Evolutionary conservation across 2,797 vertebrate species (phyloP).

Genomic region (Chelon auratus): DNA sequence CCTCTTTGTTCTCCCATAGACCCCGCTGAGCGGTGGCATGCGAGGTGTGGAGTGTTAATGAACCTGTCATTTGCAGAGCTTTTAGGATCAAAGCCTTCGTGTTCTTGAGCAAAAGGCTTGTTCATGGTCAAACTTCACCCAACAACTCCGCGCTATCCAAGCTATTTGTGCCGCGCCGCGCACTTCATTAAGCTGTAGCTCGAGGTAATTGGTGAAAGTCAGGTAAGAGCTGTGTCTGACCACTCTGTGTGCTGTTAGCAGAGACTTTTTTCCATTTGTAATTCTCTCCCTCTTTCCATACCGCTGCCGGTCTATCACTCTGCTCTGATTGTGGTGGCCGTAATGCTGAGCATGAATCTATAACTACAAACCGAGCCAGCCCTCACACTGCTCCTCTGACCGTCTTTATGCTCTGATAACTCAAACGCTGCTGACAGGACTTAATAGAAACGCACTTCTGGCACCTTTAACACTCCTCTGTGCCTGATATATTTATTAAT

Average conservation of each 20-base stretch:
- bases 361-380: conserved; percentile 21
- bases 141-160: conserved; percentile 7
- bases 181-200: conserved; percentile 63
- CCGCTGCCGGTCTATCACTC: conserved; percentile 28
- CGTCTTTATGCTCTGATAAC: conserved; percentile 60
- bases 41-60: conserved; percentile 39
- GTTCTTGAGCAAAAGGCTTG: conserved; percentile 6
- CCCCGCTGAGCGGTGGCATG: conserved; percentile 12
- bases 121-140: conserved; percentile 45
- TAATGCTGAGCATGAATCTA: conserved; percentile 53
- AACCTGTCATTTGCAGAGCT: conserved; percentile 41
- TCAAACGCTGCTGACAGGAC: conserved; percentile 56
- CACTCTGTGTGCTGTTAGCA: neutral
- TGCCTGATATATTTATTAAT: conserved; percentile 57
- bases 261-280: neutral
- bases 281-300: neutral
- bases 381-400: conserved; percentile 6
- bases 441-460: conserved; percentile 73
- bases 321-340: conserved; percentile 41
- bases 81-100: conserved; percentile 51
- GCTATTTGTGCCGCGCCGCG: conserved; percentile 12
- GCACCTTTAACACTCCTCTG: conserved; percentile 42
- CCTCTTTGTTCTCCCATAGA: neutral
- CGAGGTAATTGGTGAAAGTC: conserved; percentile 55
- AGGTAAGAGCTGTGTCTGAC: neutral